phyloP scores from a whole-genome alignment of 2,888 invertebrate genomes.

The Drosophila leonis region DNA sequence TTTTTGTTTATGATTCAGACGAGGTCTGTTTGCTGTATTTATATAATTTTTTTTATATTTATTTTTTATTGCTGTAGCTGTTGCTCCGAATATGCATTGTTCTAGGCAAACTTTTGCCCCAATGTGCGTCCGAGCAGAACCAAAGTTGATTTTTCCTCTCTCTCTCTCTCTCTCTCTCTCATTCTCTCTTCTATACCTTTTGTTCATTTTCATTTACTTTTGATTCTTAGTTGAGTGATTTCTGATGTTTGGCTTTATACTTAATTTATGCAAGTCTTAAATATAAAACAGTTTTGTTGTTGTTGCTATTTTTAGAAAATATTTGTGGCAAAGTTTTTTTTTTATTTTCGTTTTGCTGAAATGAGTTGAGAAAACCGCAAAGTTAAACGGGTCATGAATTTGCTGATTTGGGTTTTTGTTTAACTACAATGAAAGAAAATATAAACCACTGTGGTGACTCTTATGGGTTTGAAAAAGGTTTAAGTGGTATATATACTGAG shows the following conservation, averaged over 20 bases:
- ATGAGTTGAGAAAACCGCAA: constrained; percentile 25
- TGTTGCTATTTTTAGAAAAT: constrained; percentile 22
- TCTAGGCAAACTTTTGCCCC: constrained; percentile 54
- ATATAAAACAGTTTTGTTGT: constrained; percentile 10
- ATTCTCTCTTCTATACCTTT: neutral
- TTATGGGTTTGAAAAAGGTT: neutral
- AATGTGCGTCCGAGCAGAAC: constrained; percentile 49
- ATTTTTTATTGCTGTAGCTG: constrained; percentile 9
- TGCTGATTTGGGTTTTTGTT: constrained; percentile 6
- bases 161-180: neutral
- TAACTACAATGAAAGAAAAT: neutral
- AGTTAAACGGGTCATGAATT: constrained; percentile 47
- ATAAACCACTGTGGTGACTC: neutral
- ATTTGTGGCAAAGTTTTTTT: constrained; percentile 14
- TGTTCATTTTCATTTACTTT: constrained; percentile 51
- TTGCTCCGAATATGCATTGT: constrained; percentile 31
- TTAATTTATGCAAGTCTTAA: constrained; percentile 61
- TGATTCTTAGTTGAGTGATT: constrained; percentile 76
- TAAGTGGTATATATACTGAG: neutral
- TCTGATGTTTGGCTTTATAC: constrained; percentile 66
- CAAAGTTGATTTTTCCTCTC: neutral
- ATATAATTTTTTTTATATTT: constrained; percentile 4
- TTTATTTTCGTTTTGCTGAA: neutral
- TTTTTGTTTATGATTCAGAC: constrained; percentile 7
- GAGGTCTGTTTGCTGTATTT: constrained; percentile 22